These are phyloP conservation scores for Scotopteryx bipunctaria DNA, from an alignment of 2,888 invertebrate genomes.

Conservation along the genomic window DNA sequence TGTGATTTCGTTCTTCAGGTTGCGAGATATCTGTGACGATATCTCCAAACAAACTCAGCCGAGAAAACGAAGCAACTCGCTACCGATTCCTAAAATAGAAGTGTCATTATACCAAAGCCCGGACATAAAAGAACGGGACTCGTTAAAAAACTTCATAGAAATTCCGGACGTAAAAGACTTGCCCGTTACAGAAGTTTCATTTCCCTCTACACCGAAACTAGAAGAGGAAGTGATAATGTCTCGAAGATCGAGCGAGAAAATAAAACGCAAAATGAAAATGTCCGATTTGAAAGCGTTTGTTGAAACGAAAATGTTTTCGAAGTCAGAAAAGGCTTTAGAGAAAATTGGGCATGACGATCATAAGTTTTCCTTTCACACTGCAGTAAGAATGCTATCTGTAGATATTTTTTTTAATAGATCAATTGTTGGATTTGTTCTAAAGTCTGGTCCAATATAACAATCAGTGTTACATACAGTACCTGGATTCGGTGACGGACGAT, in stretches of 20 bases:
- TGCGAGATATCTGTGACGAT: conserved; percentile 94
- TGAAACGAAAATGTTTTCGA: conserved; percentile 94
- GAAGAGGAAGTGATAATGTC: conserved; percentile 72
- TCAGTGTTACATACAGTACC: neutral
- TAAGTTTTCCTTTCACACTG: conserved; percentile 80
- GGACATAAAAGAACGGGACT: conserved; percentile 86
- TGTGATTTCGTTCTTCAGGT: conserved; percentile 78
- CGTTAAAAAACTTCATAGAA: conserved; percentile 89
- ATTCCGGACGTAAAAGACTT: conserved; percentile 89
- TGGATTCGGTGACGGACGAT: too few species aligned
- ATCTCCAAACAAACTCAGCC: conserved; percentile 89
- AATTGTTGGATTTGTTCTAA: conserved; percentile 10
- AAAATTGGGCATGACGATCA: conserved; percentile 93
- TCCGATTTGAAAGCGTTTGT: conserved; percentile 95
- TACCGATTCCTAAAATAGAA: conserved; percentile 97
- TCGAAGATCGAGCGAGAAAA: conserved; percentile 91
- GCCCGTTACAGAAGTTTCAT: conserved; percentile 82
- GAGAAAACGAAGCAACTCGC: conserved; percentile 94
- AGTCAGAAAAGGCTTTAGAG: conserved; percentile 95
- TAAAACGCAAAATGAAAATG: conserved; percentile 94
- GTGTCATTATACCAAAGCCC: conserved; percentile 93
- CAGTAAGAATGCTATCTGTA: conserved; percentile 86
- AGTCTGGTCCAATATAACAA: conserved; percentile 14
- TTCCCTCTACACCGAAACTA: conserved; percentile 56
- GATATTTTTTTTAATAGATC: conserved; percentile 58